These are phyloP conservation scores for Leptopterna dolabrata DNA, from an alignment of 2,888 invertebrate species.

Conservation along the genomic window DNA sequence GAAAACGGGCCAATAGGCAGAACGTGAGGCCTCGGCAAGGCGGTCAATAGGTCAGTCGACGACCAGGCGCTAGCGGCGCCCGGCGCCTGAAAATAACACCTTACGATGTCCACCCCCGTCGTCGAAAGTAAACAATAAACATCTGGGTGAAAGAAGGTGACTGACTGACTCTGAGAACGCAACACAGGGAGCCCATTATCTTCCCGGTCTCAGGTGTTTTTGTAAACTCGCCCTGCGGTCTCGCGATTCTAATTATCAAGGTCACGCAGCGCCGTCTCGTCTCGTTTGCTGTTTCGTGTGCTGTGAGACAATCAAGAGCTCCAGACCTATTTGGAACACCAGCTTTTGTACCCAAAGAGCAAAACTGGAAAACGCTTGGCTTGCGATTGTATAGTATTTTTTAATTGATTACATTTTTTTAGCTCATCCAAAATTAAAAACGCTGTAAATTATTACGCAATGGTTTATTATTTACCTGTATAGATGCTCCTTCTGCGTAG, in stretches of 20 bases:
- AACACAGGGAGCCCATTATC: not conserved
- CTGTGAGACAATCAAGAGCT: no score
- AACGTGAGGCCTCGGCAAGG: not conserved
- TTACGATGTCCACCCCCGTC: not conserved
- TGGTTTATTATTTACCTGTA: no score
- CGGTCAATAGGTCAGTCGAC: not conserved
- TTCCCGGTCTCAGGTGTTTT: not conserved
- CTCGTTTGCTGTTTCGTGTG: not conserved
- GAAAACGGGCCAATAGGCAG: not conserved
- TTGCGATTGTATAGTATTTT: no score
- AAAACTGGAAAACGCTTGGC: no score
- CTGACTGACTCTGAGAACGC: not conserved
- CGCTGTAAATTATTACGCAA: no score
- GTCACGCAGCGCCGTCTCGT: not conserved
- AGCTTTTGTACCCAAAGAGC: no score
- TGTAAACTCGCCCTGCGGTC: not conserved
- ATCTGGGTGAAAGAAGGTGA: not conserved
- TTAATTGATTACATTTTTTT: no score
- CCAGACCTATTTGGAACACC: no score
- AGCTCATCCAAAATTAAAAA: no score
- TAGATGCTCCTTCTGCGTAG: no score
- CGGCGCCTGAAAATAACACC: not conserved
- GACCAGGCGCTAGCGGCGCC: not conserved
- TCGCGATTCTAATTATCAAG: constrained; percentile 3
- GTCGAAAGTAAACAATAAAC: not conserved